A percentile compares a stretch with the other conserved stretches of the same genome.
phyloP scores from a whole-genome alignment of 2,888 invertebrate species.

The Myopa tessellatipennis region DNA sequence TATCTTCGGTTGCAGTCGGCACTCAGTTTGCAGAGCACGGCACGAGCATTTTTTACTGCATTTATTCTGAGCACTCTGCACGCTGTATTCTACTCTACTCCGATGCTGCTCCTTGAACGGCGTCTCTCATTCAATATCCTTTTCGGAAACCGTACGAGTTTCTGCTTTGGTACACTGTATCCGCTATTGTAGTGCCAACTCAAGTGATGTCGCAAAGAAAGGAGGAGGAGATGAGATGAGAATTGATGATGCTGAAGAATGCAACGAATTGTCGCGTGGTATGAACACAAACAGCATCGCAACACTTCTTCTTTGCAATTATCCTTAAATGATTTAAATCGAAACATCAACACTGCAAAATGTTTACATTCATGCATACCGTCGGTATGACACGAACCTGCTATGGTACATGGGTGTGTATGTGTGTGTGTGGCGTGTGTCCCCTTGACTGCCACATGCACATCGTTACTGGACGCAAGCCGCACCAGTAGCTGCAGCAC shows the following conservation, averaged over 20 bases:
- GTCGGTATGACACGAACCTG: not conserved
- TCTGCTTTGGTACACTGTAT: slow-evolving; percentile 22
- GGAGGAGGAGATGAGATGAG: not conserved
- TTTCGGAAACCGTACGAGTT: slow-evolving; percentile 24
- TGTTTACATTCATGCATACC: slow-evolving; percentile 2
- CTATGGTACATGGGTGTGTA: not conserved
- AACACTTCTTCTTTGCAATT: not conserved
- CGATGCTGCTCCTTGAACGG: slow-evolving; percentile 8
- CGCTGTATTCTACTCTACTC: not conserved
- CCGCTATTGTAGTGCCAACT: slow-evolving; percentile 16
- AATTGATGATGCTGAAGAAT: slow-evolving; percentile 1
- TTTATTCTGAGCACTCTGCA: too few relatives aligned
- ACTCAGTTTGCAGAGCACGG: slow-evolving; percentile 1
- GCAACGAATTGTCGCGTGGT: too few relatives aligned
- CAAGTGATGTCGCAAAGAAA: not conserved
- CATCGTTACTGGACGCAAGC: not conserved
- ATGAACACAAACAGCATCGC: not conserved
- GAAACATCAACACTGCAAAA: slow-evolving; percentile 6
- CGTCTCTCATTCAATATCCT: slow-evolving; percentile 24
- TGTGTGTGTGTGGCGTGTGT: not conserved
- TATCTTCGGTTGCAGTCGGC: not conserved
- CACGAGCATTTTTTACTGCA: not conserved
- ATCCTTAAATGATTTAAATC: slow-evolving; percentile 20
- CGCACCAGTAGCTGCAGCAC: not conserved
- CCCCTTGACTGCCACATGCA: not conserved